A percentile compares a stretch with the other conserved stretches of the same genome.
Conservation (phyloP, 2,888 invertebrate genomes). For the Dynastes maya region DNA sequence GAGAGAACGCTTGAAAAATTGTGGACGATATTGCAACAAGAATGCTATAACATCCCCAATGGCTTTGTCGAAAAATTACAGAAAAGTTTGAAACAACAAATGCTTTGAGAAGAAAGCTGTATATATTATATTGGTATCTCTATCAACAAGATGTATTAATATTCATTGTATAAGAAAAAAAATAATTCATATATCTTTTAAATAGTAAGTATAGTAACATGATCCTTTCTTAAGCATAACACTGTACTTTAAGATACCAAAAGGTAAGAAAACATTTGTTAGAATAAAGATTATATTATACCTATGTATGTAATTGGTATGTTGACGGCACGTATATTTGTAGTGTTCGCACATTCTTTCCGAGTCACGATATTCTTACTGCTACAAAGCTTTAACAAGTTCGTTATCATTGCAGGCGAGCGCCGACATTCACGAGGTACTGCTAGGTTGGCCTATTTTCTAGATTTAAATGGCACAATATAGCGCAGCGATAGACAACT, state of each 20-base stretch:
- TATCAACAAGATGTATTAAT: too few species aligned
- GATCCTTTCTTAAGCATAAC: too few species aligned
- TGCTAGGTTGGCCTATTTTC: slow-evolving; percentile 2
- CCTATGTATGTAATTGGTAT: background rate
- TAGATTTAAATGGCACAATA: slow-evolving; percentile 10
- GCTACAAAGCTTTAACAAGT: background rate
- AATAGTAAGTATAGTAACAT: too few species aligned
- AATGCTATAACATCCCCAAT: too few species aligned
- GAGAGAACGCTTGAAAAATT: too few species aligned
- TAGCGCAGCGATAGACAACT: background rate
- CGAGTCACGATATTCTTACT: background rate
- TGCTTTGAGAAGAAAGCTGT: too few species aligned
- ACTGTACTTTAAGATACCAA: background rate
- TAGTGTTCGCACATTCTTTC: background rate
- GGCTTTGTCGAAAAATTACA: too few species aligned
- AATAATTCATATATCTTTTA: too few species aligned
- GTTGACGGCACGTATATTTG: background rate
- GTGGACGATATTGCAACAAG: too few species aligned
- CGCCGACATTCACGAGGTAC: background rate
- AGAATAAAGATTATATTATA: background rate
- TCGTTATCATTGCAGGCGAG: slow-evolving; percentile 7
- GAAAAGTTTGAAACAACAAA: too few species aligned
- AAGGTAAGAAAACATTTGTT: background rate
- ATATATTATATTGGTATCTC: too few species aligned
- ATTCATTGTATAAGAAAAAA: too few species aligned